A percentile compares a stretch with the other conserved stretches of the same genome.
Conservation (phyloP, 2,797 vertebrate genomes). For the Eulemur coronatus region DNA sequence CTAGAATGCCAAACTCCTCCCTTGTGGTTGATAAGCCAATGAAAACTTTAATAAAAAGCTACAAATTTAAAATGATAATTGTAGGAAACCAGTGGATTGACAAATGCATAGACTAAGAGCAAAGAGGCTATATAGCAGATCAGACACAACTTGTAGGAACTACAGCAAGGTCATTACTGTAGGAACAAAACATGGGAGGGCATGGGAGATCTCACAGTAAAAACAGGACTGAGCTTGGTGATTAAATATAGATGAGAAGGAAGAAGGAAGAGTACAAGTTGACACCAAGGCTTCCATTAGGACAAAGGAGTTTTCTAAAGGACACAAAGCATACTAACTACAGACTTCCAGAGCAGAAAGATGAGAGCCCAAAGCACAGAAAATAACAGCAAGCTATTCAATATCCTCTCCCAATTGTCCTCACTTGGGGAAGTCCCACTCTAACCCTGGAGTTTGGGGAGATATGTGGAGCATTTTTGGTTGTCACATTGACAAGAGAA, state of each 20-base stretch:
- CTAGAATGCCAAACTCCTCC: neutral
- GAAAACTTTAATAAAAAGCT: neutral
- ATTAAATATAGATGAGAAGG: neutral
- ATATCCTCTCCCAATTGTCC: neutral
- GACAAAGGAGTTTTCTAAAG: neutral
- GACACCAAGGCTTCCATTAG: neutral
- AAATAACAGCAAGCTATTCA: rapidly evolving
- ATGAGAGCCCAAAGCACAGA: neutral
- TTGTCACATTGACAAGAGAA: neutral
- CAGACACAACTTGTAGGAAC: neutral
- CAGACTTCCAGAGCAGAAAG: neutral
- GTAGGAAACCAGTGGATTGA: neutral
- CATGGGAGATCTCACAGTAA: neutral
- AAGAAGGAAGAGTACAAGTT: neutral
- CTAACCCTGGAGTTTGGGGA: neutral
- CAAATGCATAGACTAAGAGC: neutral
- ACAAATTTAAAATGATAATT: neutral
- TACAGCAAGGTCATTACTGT: neutral
- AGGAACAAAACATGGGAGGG: neutral
- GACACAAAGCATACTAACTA: neutral
- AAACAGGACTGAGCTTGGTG: neutral
- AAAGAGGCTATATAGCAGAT: neutral
- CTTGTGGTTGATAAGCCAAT: neutral
- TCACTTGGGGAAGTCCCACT: neutral
- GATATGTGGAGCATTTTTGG: neutral